Evolutionary conservation across 2,797 vertebrate genomes (phyloP).

Genomic region (Leptatherina wallacei): DNA sequence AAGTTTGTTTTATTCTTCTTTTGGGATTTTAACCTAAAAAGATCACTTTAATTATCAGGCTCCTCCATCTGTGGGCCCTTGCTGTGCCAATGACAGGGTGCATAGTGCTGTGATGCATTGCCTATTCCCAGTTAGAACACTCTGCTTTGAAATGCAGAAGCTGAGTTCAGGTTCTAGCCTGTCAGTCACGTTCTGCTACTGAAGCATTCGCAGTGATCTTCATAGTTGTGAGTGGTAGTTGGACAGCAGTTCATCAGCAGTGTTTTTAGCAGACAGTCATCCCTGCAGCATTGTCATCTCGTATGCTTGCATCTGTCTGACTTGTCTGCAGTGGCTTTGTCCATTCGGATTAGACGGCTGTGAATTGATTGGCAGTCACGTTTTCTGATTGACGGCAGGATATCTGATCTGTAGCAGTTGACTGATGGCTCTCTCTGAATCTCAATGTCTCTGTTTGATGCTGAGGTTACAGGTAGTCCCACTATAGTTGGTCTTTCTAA

Average conservation of each 20-base stretch:
- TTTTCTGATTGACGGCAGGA: conserved; percentile 28
- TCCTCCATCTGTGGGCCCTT: conserved; percentile 16
- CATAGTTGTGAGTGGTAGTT: neutral
- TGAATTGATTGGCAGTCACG: conserved; percentile 21
- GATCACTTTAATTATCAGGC: neutral
- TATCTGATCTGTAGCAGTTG: conserved; percentile 24
- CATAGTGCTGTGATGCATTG: conserved; percentile 24
- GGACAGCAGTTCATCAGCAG: neutral
- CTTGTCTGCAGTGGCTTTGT: conserved; percentile 7
- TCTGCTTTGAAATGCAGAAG: neutral
- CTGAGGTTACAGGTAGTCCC: conserved; percentile 4
- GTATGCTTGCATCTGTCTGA: neutral
- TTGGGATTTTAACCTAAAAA: neutral
- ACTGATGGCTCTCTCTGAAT: conserved; percentile 23
- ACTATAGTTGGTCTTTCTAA: neutral
- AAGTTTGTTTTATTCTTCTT: neutral
- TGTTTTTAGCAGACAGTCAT: neutral
- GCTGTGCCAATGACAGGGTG: conserved; percentile 11
- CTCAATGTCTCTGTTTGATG: conserved; percentile 14
- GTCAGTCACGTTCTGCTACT: conserved; percentile 28
- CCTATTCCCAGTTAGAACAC: neutral
- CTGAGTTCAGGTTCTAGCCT: conserved; percentile 12
- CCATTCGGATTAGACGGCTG: conserved; percentile 6
- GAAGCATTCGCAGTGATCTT: neutral
- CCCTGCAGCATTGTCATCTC: neutral